These are phyloP conservation scores for Perca flavescens DNA, from an alignment of 2,113 vertebrate species.

Conservation along the genomic window DNA sequence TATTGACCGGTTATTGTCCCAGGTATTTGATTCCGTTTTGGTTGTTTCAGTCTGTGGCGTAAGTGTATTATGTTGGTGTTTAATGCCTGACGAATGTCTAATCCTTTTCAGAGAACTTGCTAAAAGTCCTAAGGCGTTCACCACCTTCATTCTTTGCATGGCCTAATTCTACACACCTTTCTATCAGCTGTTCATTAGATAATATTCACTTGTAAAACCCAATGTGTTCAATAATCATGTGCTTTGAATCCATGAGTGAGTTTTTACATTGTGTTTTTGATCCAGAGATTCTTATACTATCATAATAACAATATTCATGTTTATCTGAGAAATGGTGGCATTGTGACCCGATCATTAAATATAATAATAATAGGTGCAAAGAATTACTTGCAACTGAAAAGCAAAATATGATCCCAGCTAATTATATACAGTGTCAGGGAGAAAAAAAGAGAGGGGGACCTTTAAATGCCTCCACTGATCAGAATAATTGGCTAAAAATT, in stretches of 20 bases:
- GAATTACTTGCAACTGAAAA: slow-evolving; percentile 10
- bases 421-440: slow-evolving; percentile 3
- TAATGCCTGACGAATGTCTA: no score
- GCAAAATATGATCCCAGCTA: not conserved
- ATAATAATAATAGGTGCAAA: not conserved
- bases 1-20: no score
- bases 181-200: not conserved
- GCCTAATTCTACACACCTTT: not conserved
- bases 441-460: not conserved
- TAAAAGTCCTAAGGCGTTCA: no score
- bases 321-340: slow-evolving; percentile 32
- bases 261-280: not conserved
- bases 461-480: not conserved
- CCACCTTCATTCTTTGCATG: not conserved
- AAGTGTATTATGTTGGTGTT: no score
- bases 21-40: no score
- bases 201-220: not conserved
- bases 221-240: not conserved
- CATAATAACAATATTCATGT: not conserved
- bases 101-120: not conserved
- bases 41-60: slow-evolving; percentile 1
- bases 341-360: slow-evolving; percentile 28
- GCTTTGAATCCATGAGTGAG: not conserved
- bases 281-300: not conserved
- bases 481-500: not conserved